Evolutionary conservation across 2,888 invertebrate species (phyloP), one percentile per base, ranked within the genome.

Genomic region (Peribatodes rhomboidaria): DNA sequence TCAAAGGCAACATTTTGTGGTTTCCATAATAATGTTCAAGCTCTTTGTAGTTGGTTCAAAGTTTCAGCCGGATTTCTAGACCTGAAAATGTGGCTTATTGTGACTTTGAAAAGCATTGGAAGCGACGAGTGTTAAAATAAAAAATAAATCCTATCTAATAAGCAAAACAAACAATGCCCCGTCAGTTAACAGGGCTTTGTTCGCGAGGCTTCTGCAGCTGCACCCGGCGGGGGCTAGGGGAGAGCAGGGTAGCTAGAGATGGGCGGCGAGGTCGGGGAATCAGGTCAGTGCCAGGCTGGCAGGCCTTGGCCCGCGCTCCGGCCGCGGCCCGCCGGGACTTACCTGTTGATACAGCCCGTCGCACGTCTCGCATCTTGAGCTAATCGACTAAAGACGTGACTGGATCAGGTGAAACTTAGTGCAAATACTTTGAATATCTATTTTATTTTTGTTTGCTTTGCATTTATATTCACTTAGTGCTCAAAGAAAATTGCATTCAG

Each of bases 251-350:
- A 42, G 54, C 27, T 47, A 47, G 53, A 53, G 55, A 61, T 65
- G 58, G 58, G 65, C 70, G 72, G 67, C 75, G 82, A 81, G 85
- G 85, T 78, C 85, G 70, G 64, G 70, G 61, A 89, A 83, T 67
- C 84, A 78, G 90, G 90, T 90, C 90, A 90, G 83, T 85, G 84
- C 82, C 86, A 84, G 62, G 81, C 84, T 83, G 83, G 80, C 84
- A 83, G 64, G 84, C 86, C 86, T 86, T 84, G 84, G 83, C 85
- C 74, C 74, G 71, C 31, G 37, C 50, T 52, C 52, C 10, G 14
- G 11, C 10, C 27, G 47, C 16, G 31, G 16, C 56, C 33, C 46
- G 37, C 9, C 50, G 31, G 14, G 7, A 10, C 46, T 39, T 75
- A 89, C 88, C 87, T 89, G 89, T 89, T 89, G 88, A 83, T 87